These are phyloP conservation scores for Plagodis dolabraria DNA, from an alignment of 2,888 invertebrate species.

Conservation along the genomic window DNA sequence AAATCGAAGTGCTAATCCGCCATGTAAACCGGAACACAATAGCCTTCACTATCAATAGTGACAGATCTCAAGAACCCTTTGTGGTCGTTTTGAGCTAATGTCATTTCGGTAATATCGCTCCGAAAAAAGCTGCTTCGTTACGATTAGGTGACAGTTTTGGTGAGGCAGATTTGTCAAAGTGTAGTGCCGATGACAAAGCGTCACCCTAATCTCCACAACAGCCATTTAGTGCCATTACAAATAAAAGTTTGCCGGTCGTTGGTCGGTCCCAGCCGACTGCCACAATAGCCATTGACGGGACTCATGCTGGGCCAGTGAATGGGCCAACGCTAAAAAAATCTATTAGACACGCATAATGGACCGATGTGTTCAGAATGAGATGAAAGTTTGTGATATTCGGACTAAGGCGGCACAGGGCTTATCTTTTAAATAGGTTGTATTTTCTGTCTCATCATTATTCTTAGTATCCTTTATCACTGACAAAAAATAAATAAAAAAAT, in stretches of 20 bases:
- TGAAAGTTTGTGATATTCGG: constrained; percentile 61
- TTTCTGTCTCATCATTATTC: neutral
- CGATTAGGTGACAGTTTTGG: constrained; percentile 43
- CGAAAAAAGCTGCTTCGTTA: constrained; percentile 7
- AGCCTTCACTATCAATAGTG: constrained; percentile 67
- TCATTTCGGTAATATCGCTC: constrained; percentile 45
- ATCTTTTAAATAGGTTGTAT: constrained; percentile 30
- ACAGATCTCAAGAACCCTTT: constrained; percentile 73
- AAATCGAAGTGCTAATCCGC: constrained; percentile 68
- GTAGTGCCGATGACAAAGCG: constrained; percentile 71
- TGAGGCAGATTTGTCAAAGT: constrained; percentile 56
- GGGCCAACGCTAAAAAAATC: constrained; percentile 78
- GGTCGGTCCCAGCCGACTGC: constrained; percentile 56
- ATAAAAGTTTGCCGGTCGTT: constrained; percentile 73
- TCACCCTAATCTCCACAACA: constrained; percentile 80
- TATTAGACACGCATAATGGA: constrained; percentile 82
- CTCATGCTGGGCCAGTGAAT: constrained; percentile 80
- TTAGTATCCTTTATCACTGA: neutral
- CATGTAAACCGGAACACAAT: constrained; percentile 68
- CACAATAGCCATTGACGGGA: constrained; percentile 80
- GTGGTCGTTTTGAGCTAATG: constrained; percentile 53
- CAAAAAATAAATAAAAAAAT: neutral
- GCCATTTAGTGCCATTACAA: constrained; percentile 81
- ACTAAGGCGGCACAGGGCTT: constrained; percentile 35
- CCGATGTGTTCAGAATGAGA: constrained; percentile 61